These are phyloP conservation scores for Contarinia nasturtii DNA, from an alignment of 1,140 invertebrate genomes.

Conservation along the genomic window DNA sequence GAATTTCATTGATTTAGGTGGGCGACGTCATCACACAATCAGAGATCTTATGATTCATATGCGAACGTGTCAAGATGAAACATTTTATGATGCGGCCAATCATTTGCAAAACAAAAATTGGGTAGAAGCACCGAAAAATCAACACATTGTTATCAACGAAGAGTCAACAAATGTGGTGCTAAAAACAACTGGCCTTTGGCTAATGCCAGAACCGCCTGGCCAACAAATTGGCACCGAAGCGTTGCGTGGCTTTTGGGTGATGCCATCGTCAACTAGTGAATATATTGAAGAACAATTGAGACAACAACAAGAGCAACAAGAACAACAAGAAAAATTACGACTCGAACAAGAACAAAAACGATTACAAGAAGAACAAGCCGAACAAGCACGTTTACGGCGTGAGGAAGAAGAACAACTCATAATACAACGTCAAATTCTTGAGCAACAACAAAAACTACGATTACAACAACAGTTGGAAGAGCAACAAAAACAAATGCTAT, in stretches of 20 bases:
- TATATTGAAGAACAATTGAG: background rate
- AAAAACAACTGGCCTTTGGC: background rate
- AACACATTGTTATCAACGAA: constrained; percentile 1
- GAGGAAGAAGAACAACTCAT: too few species aligned
- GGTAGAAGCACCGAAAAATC: constrained; percentile 1
- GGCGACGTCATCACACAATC: background rate
- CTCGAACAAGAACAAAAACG: too few species aligned
- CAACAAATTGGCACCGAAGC: background rate
- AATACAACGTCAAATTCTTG: too few species aligned
- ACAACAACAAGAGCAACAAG: too few species aligned
- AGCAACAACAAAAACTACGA: too few species aligned
- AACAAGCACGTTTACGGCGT: too few species aligned
- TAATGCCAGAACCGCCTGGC: background rate
- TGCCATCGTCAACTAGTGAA: background rate
- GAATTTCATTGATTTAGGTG: background rate
- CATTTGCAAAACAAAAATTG: background rate
- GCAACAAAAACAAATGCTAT: too few species aligned
- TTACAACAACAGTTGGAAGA: too few species aligned
- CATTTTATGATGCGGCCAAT: background rate
- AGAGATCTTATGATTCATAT: background rate
- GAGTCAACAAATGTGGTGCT: background rate
- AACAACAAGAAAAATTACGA: too few species aligned
- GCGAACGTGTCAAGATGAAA: background rate
- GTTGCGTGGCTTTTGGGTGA: background rate
- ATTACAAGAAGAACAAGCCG: too few species aligned